Conservation (phyloP, 2,888 invertebrate species). For the Dasysyrphus tricinctus region DNA sequence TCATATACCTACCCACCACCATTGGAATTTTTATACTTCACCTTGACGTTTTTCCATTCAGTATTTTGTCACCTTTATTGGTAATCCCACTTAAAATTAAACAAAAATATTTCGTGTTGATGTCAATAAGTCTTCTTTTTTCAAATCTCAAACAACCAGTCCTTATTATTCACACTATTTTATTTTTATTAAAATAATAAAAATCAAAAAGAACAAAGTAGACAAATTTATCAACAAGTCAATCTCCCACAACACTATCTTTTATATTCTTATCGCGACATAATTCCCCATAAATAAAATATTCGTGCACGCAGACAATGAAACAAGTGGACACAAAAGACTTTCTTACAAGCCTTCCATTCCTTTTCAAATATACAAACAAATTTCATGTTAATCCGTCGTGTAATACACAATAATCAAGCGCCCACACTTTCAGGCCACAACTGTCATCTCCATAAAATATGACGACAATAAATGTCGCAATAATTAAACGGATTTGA, state of each 20-base stretch:
- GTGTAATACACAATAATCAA: conserved; percentile 54
- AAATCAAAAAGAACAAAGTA: no score
- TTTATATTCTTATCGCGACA: conserved; percentile 5
- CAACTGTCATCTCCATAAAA: conserved; percentile 43
- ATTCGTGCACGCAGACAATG: background rate
- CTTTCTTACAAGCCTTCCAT: background rate
- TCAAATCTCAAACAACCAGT: no score
- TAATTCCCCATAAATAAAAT: conserved; percentile 14
- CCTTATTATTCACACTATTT: no score
- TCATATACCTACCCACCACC: no score
- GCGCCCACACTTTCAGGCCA: conserved; percentile 43
- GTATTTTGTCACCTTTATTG: no score
- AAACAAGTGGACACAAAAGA: conserved; percentile 25
- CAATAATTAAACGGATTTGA: conserved; percentile 63
- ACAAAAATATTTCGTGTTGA: no score
- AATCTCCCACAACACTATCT: conserved; percentile 11
- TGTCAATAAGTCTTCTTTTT: no score
- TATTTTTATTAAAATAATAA: no score
- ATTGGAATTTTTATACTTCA: no score
- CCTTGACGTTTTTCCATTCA: no score
- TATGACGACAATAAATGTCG: conserved; percentile 60
- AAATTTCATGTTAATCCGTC: conserved; percentile 35
- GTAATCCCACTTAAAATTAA: no score
- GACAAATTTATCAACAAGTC: background rate
- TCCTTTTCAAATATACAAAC: background rate